A percentile compares a stretch with the other conserved stretches of the same genome.
These are phyloP conservation scores for Microctenopoma stevenorrisi DNA, from an alignment of 2,797 vertebrate genomes.

Conservation along the genomic window DNA sequence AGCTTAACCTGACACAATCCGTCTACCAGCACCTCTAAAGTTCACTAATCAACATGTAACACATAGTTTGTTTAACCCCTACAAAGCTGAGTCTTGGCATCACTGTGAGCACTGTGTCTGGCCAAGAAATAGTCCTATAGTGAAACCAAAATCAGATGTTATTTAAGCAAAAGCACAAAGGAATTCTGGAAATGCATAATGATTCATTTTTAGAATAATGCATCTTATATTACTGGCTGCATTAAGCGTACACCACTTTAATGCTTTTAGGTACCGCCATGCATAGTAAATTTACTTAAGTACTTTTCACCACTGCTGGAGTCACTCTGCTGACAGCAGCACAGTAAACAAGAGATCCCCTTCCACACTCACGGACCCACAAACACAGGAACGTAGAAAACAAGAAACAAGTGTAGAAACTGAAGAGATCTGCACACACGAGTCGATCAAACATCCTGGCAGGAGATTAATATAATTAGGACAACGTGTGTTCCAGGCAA, in stretches of 20 bases:
- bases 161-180: neutral
- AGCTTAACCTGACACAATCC: neutral
- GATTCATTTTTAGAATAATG: neutral
- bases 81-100: neutral
- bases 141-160: too few species aligned
- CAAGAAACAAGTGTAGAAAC: constrained; percentile 10
- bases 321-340: constrained; percentile 47
- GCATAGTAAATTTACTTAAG: neutral
- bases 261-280: neutral
- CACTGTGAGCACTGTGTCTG: neutral
- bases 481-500: constrained; percentile 44
- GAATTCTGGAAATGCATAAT: neutral
- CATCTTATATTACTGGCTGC: neutral
- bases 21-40: neutral
- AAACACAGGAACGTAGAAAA: constrained; percentile 34
- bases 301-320: constrained; percentile 17
- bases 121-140: neutral
- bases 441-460: constrained; percentile 48
- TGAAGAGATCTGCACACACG: constrained; percentile 33
- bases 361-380: constrained; percentile 31
- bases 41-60: too few species aligned
- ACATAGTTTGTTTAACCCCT: neutral
- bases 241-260: neutral
- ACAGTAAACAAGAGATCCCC: constrained; percentile 51
- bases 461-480: constrained; percentile 49